Evolutionary conservation across 2,797 vertebrate species (phyloP).

Genomic region (Arrhamphus sclerolepis): DNA sequence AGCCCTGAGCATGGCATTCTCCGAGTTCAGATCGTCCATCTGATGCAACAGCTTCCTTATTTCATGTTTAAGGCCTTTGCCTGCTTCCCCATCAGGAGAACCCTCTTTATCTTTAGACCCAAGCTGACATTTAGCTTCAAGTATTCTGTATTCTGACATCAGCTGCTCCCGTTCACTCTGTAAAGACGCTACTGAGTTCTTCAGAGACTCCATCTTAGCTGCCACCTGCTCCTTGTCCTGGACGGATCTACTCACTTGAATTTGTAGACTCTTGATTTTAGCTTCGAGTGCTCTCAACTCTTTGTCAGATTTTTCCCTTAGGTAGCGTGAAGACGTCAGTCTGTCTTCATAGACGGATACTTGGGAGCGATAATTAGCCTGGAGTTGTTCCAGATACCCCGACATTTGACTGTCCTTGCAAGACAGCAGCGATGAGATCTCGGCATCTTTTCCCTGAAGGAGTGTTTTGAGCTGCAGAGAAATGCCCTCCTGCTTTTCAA

Average conservation of each 20-base stretch:
- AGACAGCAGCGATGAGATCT: conserved; percentile 87
- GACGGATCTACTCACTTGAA: conserved; percentile 62
- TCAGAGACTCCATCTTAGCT: conserved; percentile 81
- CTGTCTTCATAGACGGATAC: conserved; percentile 80
- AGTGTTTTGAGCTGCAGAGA: conserved; percentile 85
- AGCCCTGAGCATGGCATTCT: conserved; percentile 91
- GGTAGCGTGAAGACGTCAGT: conserved; percentile 71
- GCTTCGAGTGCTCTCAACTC: conserved; percentile 72
- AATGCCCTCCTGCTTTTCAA: conserved; percentile 84
- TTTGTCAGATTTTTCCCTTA: conserved; percentile 76
- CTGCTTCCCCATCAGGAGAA: conserved; percentile 72
- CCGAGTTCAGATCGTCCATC: conserved; percentile 90
- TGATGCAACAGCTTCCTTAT: conserved; percentile 82
- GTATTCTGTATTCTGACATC: conserved; percentile 77
- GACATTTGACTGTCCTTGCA: conserved; percentile 86
- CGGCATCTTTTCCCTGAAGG: conserved; percentile 85
- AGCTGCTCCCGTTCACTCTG: conserved; percentile 86
- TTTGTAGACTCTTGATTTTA: conserved; percentile 75
- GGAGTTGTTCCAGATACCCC: conserved; percentile 84
- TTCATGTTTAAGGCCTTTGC: conserved; percentile 84
- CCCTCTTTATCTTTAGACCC: conserved; percentile 70
- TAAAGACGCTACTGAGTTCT: conserved; percentile 84
- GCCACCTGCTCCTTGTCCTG: conserved; percentile 80
- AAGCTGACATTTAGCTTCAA: conserved; percentile 76
- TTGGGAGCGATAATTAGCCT: conserved; percentile 81